phyloP scores from a whole-genome alignment of 2,888 invertebrate species.

The Harpagoxenus sublaevis region DNA sequence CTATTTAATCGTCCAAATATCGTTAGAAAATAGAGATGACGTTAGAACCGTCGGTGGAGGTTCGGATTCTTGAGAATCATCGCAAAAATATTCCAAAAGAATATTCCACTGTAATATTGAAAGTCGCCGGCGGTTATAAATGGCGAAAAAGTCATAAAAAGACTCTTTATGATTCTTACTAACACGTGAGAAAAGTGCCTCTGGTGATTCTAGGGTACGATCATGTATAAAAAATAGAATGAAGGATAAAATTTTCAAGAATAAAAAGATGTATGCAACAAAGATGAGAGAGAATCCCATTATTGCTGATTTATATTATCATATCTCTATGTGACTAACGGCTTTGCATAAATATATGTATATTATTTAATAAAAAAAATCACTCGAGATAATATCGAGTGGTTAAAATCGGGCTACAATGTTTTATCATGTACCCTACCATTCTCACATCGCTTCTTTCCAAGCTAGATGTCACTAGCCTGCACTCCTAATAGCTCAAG shows the following conservation, averaged over 20 bases:
- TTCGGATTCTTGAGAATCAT: neutral
- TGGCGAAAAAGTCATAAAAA: neutral
- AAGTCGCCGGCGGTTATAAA: neutral
- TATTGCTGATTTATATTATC: constrained; percentile 7
- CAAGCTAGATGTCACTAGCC: constrained; percentile 38
- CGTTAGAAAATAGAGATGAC: neutral
- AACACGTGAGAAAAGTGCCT: neutral
- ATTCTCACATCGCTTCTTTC: neutral
- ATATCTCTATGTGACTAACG: neutral
- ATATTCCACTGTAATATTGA: neutral
- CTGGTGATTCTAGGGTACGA: neutral
- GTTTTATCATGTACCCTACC: neutral
- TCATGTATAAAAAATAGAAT: neutral
- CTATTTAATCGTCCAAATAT: neutral
- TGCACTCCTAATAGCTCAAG: neutral
- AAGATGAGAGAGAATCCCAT: neutral
- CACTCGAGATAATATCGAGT: neutral
- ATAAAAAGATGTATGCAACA: neutral
- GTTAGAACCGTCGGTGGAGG: neutral
- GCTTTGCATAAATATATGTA: neutral
- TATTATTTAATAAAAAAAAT: neutral
- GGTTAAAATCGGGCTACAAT: neutral
- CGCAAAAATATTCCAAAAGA: neutral
- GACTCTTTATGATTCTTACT: neutral
- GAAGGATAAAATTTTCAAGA: constrained; percentile 3